Conservation (phyloP, 2,113 vertebrate species). For the Perccottus glenii region DNA sequence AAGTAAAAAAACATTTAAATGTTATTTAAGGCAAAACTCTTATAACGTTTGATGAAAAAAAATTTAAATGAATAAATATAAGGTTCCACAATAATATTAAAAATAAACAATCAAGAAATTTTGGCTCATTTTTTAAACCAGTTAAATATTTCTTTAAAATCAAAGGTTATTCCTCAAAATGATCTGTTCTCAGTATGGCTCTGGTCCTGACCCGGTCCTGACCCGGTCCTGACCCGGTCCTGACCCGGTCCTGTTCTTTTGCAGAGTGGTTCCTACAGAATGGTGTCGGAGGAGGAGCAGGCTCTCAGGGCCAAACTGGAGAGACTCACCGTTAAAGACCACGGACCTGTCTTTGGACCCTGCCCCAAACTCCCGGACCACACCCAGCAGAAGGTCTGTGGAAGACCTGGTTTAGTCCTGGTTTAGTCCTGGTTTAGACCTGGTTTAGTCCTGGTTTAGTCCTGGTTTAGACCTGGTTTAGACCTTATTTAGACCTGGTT, state of each 20-base stretch:
- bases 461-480: not conserved
- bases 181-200: not conserved
- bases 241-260: not conserved
- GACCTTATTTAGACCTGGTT: not conserved
- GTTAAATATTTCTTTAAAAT: too few relatives aligned
- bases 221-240: too few relatives aligned
- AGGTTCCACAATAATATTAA: too few relatives aligned
- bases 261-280: conserved; percentile 91
- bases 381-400: conserved; percentile 93
- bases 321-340: conserved; percentile 92
- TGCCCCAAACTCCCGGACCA: conserved; percentile 86
- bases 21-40: too few relatives aligned
- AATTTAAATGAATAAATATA: too few relatives aligned
- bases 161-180: too few relatives aligned
- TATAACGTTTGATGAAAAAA: too few relatives aligned
- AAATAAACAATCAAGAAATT: too few relatives aligned
- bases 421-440: not conserved
- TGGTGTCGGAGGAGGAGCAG: conserved; percentile 95
- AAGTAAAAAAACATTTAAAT: too few relatives aligned
- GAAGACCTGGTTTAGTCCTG: not conserved
- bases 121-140: too few relatives aligned
- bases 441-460: too few relatives aligned
- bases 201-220: not conserved
- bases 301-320: conserved; percentile 90
- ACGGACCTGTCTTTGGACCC: conserved; percentile 88